Evolutionary conservation across 2,113 vertebrate species (phyloP).

Genomic region (Cyanocitta stelleri): DNA sequence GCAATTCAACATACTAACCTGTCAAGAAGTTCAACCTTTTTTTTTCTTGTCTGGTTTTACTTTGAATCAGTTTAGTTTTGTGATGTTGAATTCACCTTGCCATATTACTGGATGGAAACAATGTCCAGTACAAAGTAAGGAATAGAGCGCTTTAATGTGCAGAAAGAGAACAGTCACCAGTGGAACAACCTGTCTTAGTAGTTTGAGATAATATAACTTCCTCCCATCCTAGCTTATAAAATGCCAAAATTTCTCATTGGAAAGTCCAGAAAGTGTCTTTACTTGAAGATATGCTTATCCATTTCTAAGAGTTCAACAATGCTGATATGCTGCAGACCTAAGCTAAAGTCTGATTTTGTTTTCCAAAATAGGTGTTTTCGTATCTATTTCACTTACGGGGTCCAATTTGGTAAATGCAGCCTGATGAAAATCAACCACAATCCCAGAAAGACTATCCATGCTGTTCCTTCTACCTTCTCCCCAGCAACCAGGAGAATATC

Average conservation of each 20-base stretch:
- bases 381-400: neutral
- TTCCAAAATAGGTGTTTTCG: neutral
- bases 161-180: neutral
- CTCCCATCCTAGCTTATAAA: neutral
- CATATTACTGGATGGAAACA: neutral
- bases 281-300: neutral
- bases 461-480: neutral
- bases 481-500: neutral
- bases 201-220: neutral
- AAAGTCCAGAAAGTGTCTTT: neutral
- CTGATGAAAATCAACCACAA: neutral
- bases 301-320: neutral
- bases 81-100: neutral
- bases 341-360: neutral
- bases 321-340: neutral
- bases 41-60: neutral
- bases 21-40: neutral
- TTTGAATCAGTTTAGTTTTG: neutral
- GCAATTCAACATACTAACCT: neutral
- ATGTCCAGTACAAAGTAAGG: neutral
- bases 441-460: neutral
- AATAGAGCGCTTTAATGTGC: neutral
- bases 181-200: neutral
- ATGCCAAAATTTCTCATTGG: neutral
- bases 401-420: neutral